Evolutionary conservation across 1,140 invertebrate genomes (phyloP).

Genomic region (Hyles vespertilio): DNA sequence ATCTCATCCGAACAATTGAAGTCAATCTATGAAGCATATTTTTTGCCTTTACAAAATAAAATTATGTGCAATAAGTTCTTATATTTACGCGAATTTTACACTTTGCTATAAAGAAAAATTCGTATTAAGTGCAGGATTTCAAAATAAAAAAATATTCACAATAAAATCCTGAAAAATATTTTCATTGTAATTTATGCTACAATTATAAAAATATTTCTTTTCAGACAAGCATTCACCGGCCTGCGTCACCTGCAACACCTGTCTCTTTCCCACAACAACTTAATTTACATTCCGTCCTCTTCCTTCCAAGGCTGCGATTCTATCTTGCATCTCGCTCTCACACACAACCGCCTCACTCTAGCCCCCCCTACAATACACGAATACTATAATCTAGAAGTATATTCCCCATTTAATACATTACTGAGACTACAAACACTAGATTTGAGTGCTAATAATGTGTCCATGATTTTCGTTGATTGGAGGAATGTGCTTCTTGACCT

Average conservation of each 20-base stretch:
- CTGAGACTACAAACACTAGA: slow-evolving; percentile 21
- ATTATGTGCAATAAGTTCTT: too few species aligned
- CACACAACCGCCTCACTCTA: slow-evolving; percentile 24
- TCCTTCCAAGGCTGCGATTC: slow-evolving; percentile 24
- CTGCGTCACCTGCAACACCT: slow-evolving; percentile 18
- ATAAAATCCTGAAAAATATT: background rate
- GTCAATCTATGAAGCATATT: too few species aligned
- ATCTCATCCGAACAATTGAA: too few species aligned
- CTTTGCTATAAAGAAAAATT: too few species aligned
- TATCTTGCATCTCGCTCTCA: slow-evolving; percentile 26
- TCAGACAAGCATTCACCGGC: slow-evolving; percentile 27
- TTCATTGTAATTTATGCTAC: background rate
- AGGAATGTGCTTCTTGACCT: slow-evolving; percentile 17
- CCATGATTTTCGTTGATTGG: slow-evolving; percentile 33
- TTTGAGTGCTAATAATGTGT: slow-evolving; percentile 34
- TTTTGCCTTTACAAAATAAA: too few species aligned
- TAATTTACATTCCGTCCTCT: slow-evolving; percentile 21
- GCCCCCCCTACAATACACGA: too few species aligned
- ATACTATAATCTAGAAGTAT: slow-evolving; percentile 1
- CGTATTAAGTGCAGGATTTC: too few species aligned
- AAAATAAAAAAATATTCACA: background rate
- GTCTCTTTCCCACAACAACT: slow-evolving; percentile 26
- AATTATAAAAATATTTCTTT: slow-evolving; percentile 3
- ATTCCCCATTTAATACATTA: slow-evolving; percentile 22
- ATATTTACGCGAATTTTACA: too few species aligned